Base-by-base conservation (phyloP, 2,888 invertebrate genomes). In the Drosophila koepferae region DNA sequence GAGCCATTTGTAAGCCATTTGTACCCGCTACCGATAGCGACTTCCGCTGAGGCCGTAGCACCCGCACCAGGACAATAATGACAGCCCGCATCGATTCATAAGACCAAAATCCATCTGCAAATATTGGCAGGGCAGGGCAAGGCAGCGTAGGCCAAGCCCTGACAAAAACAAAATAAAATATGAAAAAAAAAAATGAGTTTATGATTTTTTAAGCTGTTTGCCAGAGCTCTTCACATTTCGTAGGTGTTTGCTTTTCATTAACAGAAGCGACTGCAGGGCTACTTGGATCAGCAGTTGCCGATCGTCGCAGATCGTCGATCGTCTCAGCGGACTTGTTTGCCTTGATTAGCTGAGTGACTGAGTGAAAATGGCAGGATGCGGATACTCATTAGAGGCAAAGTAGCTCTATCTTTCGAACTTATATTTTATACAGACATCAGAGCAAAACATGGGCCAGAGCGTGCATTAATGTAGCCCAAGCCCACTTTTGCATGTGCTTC, bases 181-280 rank as follows among this genome's bases (percentile, higher is more conserved):
- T 51, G 53, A 41, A 63, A 20, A 20, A n/a, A n/a, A 69, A 64
- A 74, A 77, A 64, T 71, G 81, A 73, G 75, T 81, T 89, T 85
- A 86, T 85, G 85, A 89, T 86, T 85, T 86, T 86, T 86, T 86
- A 89, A 86, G 86, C 89, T 86, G 89, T 86, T 86, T 86, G 65
- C 87, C 36, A 38, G 74, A 70, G 63, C 81, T 82, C 85, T 85
- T 79, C 80, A 88, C 86, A 75, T 82, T 83, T 81, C 69, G 56
- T 68, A 64, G 72, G 44, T 86, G 70, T 86, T 86, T 86, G 81
- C 83, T 44, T 86, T 86, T 86, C 86, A 86, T 86, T 86, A 86
- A 89, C 89, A 85, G 85, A 77, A 86, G 78, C 80, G 72, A 78
- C 67, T 55, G 65, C 70, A 34, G 28, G 36, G 61, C 51, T 54